Base-by-base conservation (phyloP, 2,888 invertebrate genomes). In the Molanna angustata region DNA sequence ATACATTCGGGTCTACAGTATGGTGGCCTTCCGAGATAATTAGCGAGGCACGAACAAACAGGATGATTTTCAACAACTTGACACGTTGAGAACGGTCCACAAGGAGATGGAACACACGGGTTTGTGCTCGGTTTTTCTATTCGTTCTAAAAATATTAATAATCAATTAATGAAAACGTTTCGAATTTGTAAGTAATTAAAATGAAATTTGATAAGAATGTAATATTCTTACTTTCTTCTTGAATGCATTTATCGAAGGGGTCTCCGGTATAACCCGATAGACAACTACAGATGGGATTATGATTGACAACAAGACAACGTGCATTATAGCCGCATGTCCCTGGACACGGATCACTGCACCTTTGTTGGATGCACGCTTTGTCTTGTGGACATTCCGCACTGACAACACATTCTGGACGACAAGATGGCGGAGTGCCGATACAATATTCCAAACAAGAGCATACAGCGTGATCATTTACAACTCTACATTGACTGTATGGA, bases 261-360 rank as follows among this genome's bases (percentile, higher is more conserved):
- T 90, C 88, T 46, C 90, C 90, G 27, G 82, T 78, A 63, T 80
- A 86, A 50, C 82, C 83, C 44, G 71, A 72, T 31, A 82, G 74
- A 65, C 90, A 90, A 66, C 84, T 84, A 70, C 90, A 90, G 63
- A 88, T 82, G 2, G 88, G 90, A 66, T 85, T 88, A 67, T 91
- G 90, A 65, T 86, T 85, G 42, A 87, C 81, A 45, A 88, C 88
- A 74, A 84, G 84, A 66, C 91, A 91, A 63, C 83, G 76, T 32
- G 90, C 88, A 65, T 88, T 85, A 49, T 80, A 73, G 46, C 90
- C 90, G 64, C 90, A 90, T 52, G 84, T 84, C 60, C 86, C 86
- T 44, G 81, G 79, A 68, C 90, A 90, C 21, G 90, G 89, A 69
- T 89, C 85, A 54, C 77, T 75, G 67, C 90, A 91, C 71, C 86